These are phyloP conservation scores for Hypolimnas misippus DNA, from an alignment of 2,888 invertebrate genomes.

Conservation along the genomic window DNA sequence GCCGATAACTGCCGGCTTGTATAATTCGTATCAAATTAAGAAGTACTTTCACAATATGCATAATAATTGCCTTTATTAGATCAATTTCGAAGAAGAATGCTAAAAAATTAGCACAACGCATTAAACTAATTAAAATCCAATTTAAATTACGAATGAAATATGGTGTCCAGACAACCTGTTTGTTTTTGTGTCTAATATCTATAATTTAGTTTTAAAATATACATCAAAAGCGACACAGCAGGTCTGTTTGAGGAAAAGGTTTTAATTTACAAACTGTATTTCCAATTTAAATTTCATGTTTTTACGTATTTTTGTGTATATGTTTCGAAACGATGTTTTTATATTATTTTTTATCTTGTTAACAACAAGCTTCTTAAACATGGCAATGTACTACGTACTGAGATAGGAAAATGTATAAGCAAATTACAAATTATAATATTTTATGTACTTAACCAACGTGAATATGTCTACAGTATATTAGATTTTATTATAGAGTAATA, in stretches of 20 bases:
- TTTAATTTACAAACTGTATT: constrained; percentile 1
- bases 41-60: constrained; percentile 51
- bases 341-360: constrained; percentile 8
- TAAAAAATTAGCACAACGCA: no score
- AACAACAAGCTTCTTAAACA: not conserved
- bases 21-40: constrained; percentile 53
- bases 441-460: constrained; percentile 37
- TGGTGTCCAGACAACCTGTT: no score
- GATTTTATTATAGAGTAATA: constrained; percentile 18
- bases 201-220: not conserved
- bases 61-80: not conserved
- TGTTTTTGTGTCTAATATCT: not conserved
- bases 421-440: constrained; percentile 5
- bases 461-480: constrained; percentile 11
- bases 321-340: constrained; percentile 6
- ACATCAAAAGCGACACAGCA: not conserved
- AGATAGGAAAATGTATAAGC: constrained; percentile 1
- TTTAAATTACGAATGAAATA: no score
- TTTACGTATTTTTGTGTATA: constrained; percentile 4
- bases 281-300: not conserved
- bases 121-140: no score
- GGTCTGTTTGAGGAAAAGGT: not conserved
- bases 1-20: constrained; percentile 46
- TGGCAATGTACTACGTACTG: not conserved
- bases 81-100: constrained; percentile 10